phyloP scores from a whole-genome alignment of 2,888 invertebrate species.

The Cheilosia vulpina region DNA sequence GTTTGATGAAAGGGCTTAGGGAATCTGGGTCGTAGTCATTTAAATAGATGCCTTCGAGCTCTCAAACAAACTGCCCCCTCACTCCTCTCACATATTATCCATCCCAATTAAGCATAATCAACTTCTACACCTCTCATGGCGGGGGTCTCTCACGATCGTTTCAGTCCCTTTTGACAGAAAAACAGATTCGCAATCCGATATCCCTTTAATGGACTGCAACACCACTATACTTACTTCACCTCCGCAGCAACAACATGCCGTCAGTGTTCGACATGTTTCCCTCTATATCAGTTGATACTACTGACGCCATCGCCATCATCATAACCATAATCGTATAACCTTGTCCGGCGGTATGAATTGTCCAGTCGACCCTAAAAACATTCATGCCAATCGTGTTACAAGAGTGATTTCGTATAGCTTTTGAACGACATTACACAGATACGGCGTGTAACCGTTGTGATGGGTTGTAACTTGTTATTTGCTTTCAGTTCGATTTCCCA shows the following conservation, averaged over 20 bases:
- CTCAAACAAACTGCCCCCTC: neutral
- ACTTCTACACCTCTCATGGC: slow-evolving; percentile 22
- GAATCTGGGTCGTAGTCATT: neutral
- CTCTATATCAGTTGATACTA: slow-evolving; percentile 29
- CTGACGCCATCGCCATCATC: slow-evolving; percentile 25
- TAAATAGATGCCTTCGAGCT: neutral
- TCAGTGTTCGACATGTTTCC: slow-evolving; percentile 15
- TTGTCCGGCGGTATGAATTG: slow-evolving; percentile 14
- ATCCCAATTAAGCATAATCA: slow-evolving; percentile 9
- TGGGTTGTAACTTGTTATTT: neutral
- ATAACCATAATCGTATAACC: slow-evolving; percentile 26
- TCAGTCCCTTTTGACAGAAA: neutral
- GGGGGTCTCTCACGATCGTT: slow-evolving; percentile 7
- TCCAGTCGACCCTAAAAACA: slow-evolving; percentile 31
- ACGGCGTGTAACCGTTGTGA: neutral
- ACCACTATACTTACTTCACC: slow-evolving; percentile 19
- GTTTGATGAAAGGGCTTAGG: neutral
- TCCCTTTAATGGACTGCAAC: slow-evolving; percentile 15
- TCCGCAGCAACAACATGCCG: slow-evolving; percentile 1
- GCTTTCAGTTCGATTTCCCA: slow-evolving; percentile 55
- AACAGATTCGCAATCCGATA: slow-evolving; percentile 29
- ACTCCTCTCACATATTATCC: neutral
- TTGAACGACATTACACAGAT: neutral
- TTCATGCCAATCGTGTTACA: neutral
- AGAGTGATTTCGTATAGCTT: slow-evolving; percentile 14